Conservation (phyloP, 2,888 invertebrate species). For the Ectobius pallidus region DNA sequence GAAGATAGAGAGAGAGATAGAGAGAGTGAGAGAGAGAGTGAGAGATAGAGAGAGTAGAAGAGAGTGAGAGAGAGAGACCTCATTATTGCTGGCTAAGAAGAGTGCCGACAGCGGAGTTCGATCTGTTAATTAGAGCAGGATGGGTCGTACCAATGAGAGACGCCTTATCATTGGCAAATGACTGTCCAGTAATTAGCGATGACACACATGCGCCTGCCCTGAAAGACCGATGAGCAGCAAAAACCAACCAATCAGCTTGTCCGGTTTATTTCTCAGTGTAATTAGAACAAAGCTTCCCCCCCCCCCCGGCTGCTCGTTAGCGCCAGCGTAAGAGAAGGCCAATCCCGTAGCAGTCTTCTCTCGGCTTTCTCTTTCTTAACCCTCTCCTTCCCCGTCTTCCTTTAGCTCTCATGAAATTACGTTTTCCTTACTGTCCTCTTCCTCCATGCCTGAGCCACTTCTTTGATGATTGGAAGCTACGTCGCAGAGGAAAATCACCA, state of each 20-base stretch:
- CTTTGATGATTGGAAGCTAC: not conserved
- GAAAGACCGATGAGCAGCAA: constrained; percentile 22
- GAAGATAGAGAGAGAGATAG: too few relatives aligned
- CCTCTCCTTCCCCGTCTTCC: constrained; percentile 27
- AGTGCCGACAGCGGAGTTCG: not conserved
- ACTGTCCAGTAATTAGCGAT: constrained; percentile 29
- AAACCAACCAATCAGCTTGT: constrained; percentile 29
- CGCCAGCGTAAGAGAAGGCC: constrained; percentile 32
- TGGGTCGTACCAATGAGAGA: not conserved
- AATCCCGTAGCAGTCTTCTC: constrained; percentile 21
- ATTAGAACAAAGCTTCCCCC: constrained; percentile 26
- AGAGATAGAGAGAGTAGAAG: too few relatives aligned
- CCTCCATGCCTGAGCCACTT: not conserved
- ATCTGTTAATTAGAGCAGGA: not conserved
- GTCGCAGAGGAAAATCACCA: not conserved
- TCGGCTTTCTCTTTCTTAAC: constrained; percentile 25
- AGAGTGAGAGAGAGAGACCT: too few relatives aligned
- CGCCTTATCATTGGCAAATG: constrained; percentile 16
- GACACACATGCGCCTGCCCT: constrained; percentile 22
- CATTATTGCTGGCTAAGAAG: too few relatives aligned
- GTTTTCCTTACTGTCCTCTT: not conserved
- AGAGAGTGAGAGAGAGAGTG: too few relatives aligned
- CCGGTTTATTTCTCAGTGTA: constrained; percentile 24
- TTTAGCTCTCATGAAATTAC: constrained; percentile 37
- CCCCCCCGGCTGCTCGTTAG: constrained; percentile 23